Base-by-base conservation (phyloP, 2,797 vertebrate genomes). In the Trematomus bernacchii region DNA sequence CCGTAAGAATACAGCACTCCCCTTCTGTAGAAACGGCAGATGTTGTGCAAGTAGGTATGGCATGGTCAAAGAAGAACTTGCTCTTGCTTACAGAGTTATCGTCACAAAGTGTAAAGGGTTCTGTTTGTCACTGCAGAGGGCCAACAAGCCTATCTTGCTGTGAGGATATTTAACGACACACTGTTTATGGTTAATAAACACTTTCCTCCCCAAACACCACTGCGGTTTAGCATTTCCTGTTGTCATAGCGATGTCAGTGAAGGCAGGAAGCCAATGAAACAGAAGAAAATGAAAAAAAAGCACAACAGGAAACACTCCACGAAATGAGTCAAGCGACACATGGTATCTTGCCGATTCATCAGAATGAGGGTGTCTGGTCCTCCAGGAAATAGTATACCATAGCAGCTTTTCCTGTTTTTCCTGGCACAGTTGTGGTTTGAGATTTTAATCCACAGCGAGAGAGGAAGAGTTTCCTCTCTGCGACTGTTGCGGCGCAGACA, bases 21-120 rank as follows among this genome's bases (percentile, higher is more conserved):
- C 27, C 27, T 27, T 27, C 27, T 27, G 83, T 97, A 97, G 80
- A 97, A 97, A 79, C 96, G 94, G 76, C 94, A 96, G 79, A 97
- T 87, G 66, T 95, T 92, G 80, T 95, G 91, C 85, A 97, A 96
- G 66, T 95, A 93, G 0, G 87, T 88, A 13, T 95, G 96, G 76
- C 96, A 2, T 94, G 91, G 68, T 97, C 96, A 8, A 97, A 97
- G 88, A 97, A 97, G 68, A 96, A 96, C 65, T 97, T 94, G 0
- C 96, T 94, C 33, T 79, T 27, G 27, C 27, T 27, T 27, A 5
- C 27, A 27, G 27, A 27, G 27, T 27, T 27, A 27, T 27, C 4
- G 27, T 5, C 27, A 27, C 27, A 27, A 27, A 27, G 27, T 27
- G 27, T 27, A 27, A 1, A 27, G 27, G 27, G 27, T 27, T 27